Evolutionary conservation across 2,797 vertebrate species (phyloP), one percentile per base, ranked within the genome.

Genomic region (Myotis myotis): DNA sequence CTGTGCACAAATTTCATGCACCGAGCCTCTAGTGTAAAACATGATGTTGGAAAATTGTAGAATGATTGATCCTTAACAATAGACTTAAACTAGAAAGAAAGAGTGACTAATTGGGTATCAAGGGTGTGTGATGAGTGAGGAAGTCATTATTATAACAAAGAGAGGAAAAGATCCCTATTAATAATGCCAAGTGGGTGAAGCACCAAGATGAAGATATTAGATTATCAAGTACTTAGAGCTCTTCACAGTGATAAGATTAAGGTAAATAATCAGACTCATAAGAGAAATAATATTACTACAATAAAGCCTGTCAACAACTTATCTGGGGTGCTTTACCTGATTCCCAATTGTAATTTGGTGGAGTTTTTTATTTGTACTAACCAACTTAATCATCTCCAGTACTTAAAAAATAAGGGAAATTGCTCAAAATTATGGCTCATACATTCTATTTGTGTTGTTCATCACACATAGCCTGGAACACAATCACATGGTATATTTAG

Each of bases 201-300:
- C 28, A 13, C 71, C 20, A 36, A 74, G 70, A 51, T 23, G 44
- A 47, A 22, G 36, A 76, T 79, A 66, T 66, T 72, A 22, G 30
- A 62, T 30, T 47, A 53, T 74, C 33, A 60, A 17, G 44, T 76
- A 20, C 49, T 75, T 87, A 33, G 19, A 16, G 9, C 38, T 71
- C 80, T 87, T 90, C 30, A 17, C 8, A 23, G 66, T 30, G 13
- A 47, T 68, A 89, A 16, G 19, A 22, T 51, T 92, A 53, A 71
- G 12, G 12, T 81, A 47, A 66, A 62, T 94, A 84, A 89, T 70
- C 36, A 80, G 19, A 19, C 51, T 92, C 30, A 8, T 30, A 51
- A 41, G n/a, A 94, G 51, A 89, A 92, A 89, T 84, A 70, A 62
- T 64, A 28, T 49, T 76, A 75, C 16, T 68, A 70, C 75, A 92